phyloP scores from a whole-genome alignment of 2,888 invertebrate genomes.

The Drosophila suboccidentalis region DNA sequence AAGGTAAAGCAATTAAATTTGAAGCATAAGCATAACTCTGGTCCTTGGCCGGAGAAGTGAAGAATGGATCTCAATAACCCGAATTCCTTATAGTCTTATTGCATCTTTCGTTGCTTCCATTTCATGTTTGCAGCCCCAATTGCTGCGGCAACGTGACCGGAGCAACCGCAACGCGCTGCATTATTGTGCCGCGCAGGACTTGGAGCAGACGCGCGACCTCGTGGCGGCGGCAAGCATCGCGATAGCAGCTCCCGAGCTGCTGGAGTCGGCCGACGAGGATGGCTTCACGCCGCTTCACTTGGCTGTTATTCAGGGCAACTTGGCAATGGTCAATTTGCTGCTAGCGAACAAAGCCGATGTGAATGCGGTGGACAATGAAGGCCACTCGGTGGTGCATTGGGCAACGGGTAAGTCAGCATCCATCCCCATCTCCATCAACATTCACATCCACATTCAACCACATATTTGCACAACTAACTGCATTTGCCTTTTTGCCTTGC shows the following conservation, averaged over 20 bases:
- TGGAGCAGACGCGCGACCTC: slow-evolving; percentile 84
- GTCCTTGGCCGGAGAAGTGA: not conserved
- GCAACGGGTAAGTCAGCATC: slow-evolving; percentile 91
- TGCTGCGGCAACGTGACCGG: slow-evolving; percentile 91
- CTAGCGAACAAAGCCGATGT: slow-evolving; percentile 95
- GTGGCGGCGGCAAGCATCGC: slow-evolving; percentile 92
- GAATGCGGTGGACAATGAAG: slow-evolving; percentile 95
- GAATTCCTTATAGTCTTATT: not conserved
- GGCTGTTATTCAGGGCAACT: slow-evolving; percentile 97
- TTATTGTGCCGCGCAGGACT: slow-evolving; percentile 91
- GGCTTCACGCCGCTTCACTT: slow-evolving; percentile 98
- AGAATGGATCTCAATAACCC: slow-evolving; percentile 17
- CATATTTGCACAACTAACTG: slow-evolving; percentile 7
- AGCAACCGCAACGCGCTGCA: slow-evolving; percentile 95
- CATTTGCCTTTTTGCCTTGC: slow-evolving; percentile 44
- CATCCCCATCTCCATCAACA: not conserved
- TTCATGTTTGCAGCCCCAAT: slow-evolving; percentile 86
- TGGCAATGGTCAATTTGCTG: slow-evolving; percentile 93
- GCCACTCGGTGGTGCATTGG: slow-evolving; percentile 99
- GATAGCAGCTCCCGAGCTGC: slow-evolving; percentile 93
- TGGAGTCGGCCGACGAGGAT: slow-evolving; percentile 95
- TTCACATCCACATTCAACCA: not conserved
- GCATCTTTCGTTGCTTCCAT: not conserved
- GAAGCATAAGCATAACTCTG: slow-evolving; percentile 12
- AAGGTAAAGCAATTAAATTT: not conserved